These are phyloP conservation scores for Phalacrocorax brasilianus DNA, from an alignment of 2,113 vertebrate species.

Conservation along the genomic window DNA sequence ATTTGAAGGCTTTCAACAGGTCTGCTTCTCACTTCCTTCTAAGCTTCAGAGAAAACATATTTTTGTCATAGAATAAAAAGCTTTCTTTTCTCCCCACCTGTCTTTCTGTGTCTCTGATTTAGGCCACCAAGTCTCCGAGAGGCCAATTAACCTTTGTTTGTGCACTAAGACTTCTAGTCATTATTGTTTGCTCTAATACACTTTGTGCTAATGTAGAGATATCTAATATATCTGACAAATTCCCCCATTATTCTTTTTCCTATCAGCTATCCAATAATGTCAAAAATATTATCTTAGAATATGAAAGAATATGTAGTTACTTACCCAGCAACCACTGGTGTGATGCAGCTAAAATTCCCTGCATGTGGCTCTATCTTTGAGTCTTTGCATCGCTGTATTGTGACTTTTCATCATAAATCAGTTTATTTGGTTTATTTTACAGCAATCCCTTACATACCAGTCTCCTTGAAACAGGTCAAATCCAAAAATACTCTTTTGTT, in stretches of 20 bases:
- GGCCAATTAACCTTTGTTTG: slow-evolving; percentile 27
- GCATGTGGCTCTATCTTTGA: background rate
- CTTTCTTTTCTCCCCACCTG: background rate
- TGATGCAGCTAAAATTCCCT: background rate
- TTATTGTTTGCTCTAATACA: background rate
- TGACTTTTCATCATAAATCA: background rate
- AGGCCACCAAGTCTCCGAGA: slow-evolving; percentile 9
- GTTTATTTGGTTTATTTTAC: background rate
- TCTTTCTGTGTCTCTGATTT: background rate
- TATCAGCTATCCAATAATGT: background rate
- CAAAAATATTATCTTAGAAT: background rate
- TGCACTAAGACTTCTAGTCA: background rate
- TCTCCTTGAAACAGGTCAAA: background rate
- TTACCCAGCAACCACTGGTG: background rate
- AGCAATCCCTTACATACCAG: background rate
- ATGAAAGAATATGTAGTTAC: background rate
- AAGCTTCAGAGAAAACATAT: background rate
- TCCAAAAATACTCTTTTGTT: background rate
- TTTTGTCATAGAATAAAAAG: background rate
- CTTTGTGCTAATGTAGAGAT: background rate
- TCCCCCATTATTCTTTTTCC: background rate
- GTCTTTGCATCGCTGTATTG: background rate
- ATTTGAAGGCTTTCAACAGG: background rate
- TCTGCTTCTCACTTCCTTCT: background rate
- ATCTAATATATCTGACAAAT: background rate